Percentiles rank a stretch among this genome's conserved stretches.
Conservation (phyloP, 2,113 vertebrate species). For the Chaetura pelagica region DNA sequence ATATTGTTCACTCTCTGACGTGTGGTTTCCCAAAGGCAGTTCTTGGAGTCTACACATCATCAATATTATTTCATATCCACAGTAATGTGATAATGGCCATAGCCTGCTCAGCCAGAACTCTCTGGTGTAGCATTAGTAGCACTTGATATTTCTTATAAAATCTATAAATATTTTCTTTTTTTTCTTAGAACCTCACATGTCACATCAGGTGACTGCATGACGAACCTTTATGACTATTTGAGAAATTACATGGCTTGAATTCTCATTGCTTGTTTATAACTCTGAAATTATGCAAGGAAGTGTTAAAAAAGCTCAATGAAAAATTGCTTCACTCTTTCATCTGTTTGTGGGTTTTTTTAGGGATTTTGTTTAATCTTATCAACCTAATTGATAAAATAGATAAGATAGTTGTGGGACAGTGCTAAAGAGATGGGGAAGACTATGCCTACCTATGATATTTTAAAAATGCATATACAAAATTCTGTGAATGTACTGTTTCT, state of each 20-base stretch:
- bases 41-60: not conserved
- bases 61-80: not conserved
- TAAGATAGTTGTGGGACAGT: not conserved
- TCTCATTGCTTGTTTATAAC: not conserved
- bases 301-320: rapidly evolving
- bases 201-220: not conserved
- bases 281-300: not conserved
- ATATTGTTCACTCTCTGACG: not conserved
- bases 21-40: not conserved
- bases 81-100: not conserved
- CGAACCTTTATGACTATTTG: not conserved
- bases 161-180: not conserved
- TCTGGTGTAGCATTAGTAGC: not conserved
- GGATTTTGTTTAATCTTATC: not conserved
- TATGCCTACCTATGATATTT: not conserved
- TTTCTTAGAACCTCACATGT: not conserved
- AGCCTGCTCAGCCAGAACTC: not conserved
- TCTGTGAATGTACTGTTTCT: not conserved
- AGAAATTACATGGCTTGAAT: not conserved
- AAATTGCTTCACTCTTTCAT: not conserved
- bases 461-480: not conserved
- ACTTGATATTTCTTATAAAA: not conserved
- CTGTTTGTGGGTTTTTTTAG: not conserved
- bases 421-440: not conserved
- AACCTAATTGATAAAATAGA: not conserved